Evolutionary conservation across 1,140 invertebrate species (phyloP).

Genomic region (Oedothorax gibbosus): DNA sequence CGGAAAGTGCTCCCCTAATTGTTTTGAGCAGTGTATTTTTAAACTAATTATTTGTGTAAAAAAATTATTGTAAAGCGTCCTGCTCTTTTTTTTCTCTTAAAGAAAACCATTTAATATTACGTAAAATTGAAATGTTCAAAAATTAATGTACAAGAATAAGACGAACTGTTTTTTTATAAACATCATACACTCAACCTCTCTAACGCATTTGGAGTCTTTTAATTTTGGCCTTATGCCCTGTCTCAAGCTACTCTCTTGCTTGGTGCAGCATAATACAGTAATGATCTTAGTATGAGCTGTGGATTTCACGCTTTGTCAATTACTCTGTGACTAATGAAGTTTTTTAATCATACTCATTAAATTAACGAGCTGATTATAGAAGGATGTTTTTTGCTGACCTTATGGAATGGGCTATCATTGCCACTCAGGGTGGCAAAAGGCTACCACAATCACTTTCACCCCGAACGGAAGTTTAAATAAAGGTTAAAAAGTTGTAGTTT

Average conservation of each 20-base stretch:
- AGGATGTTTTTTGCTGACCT: slow-evolving; percentile 1
- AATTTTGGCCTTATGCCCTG: slow-evolving; percentile 39
- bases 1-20: no score
- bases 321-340: slow-evolving; percentile 38
- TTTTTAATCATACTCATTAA: slow-evolving; percentile 52
- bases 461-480: background rate
- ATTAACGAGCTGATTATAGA: slow-evolving; percentile 35
- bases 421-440: background rate
- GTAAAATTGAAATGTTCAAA: no score
- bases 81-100: no score
- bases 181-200: no score
- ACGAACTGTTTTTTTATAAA: no score
- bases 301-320: slow-evolving; percentile 55
- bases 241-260: slow-evolving; percentile 37
- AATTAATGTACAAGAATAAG: no score
- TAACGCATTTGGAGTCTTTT: slow-evolving; percentile 11
- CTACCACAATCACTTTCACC: background rate
- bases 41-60: no score
- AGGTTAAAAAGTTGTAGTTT: no score
- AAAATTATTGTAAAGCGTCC: no score
- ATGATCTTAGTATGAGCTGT: slow-evolving; percentile 5
- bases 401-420: background rate
- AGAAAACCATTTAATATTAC: no score
- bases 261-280: slow-evolving; percentile 28
- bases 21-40: no score